Percentiles rank a stretch among this genome's conserved stretches.
phyloP scores from a whole-genome alignment of 37 sponge, comb jelly and placozoan genomes.

The Aplysina aerophoba region DNA sequence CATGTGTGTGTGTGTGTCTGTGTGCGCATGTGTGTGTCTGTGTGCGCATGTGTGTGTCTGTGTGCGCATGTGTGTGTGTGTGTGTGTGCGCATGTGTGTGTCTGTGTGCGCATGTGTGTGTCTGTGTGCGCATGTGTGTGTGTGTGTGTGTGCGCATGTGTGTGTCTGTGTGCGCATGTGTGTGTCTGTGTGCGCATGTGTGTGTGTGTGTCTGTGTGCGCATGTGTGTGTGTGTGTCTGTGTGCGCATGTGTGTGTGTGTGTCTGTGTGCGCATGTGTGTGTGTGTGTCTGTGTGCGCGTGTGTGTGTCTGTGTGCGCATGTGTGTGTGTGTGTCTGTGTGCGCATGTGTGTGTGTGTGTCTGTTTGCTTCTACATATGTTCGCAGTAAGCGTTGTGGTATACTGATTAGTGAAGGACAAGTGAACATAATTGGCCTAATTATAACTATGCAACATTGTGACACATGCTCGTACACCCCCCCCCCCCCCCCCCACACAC shows the following conservation, averaged over 20 bases:
- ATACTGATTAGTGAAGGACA: no score
- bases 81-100: no score
- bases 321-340: conserved; percentile 22
- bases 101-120: conserved; percentile 6
- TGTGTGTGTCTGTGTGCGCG: conserved; percentile 24
- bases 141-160: conserved; percentile 18
- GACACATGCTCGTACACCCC: no score
- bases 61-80: conserved; percentile 16
- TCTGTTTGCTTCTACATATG: no score
- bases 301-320: not conserved
- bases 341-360: conserved; percentile 11
- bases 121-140: not conserved
- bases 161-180: not conserved
- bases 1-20: conserved; percentile 10
- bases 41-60: no score
- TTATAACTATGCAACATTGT: no score
- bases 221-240: conserved; percentile 10
- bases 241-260: conserved; percentile 16
- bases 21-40: conserved; percentile 11
- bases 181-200: conserved; percentile 16
- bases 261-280: not conserved
- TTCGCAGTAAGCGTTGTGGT: no score
- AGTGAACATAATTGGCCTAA: no score
- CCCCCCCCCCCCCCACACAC: no score
- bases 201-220: conserved; percentile 7